Percentiles rank a stretch among this genome's conserved stretches.
These are phyloP conservation scores for Andrena camellia DNA, from an alignment of 2,888 invertebrate genomes.

Conservation along the genomic window DNA sequence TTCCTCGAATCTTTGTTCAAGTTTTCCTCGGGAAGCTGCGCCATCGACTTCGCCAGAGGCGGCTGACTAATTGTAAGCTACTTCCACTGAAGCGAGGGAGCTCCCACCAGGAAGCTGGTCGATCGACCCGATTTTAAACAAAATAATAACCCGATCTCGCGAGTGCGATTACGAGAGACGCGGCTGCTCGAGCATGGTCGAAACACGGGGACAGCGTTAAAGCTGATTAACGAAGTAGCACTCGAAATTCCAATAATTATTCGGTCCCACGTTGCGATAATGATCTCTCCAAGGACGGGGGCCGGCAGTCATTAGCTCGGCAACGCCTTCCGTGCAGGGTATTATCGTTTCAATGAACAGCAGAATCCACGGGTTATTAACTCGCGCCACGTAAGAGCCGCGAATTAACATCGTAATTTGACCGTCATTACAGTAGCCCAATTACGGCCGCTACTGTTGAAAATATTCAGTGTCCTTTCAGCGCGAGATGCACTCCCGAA, in stretches of 20 bases:
- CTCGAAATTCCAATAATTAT: slow-evolving; percentile 52
- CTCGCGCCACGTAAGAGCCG: slow-evolving; percentile 47
- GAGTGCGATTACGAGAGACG: not conserved
- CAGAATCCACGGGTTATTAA: slow-evolving; percentile 60
- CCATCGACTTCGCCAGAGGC: too few species aligned
- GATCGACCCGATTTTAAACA: too few species aligned
- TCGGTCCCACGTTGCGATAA: slow-evolving; percentile 49
- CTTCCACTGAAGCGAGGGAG: too few species aligned
- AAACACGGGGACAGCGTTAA: not conserved
- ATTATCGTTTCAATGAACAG: slow-evolving; percentile 61
- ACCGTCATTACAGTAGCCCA: slow-evolving; percentile 51
- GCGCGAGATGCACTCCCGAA: not conserved
- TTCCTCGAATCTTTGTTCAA: too few species aligned
- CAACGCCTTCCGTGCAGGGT: slow-evolving; percentile 28
- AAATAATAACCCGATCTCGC: too few species aligned
- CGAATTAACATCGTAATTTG: slow-evolving; percentile 62
- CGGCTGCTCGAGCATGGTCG: not conserved
- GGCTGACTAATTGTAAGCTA: too few species aligned
- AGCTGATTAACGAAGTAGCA: slow-evolving; percentile 55
- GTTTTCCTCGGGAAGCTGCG: too few species aligned
- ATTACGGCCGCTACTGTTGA: slow-evolving; percentile 32
- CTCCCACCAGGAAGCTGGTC: too few species aligned
- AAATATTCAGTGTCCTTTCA: slow-evolving; percentile 20
- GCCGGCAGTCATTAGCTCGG: slow-evolving; percentile 51
- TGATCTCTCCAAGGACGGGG: slow-evolving; percentile 44